Conservation (phyloP, 2,113 vertebrate species). For the Canis aureus region DNA sequence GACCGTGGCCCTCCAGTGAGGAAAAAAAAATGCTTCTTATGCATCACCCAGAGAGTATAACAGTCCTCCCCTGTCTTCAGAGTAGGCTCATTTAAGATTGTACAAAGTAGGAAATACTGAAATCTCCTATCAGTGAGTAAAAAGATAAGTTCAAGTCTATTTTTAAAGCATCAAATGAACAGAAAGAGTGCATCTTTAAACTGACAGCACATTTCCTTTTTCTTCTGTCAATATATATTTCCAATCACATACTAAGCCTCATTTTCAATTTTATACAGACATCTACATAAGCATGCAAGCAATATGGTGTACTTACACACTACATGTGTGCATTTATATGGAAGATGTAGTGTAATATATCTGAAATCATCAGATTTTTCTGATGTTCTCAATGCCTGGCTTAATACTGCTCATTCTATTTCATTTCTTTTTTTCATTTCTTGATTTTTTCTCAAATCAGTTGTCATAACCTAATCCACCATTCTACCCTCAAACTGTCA, state of each 20-base stretch:
- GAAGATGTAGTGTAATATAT: neutral
- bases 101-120: neutral
- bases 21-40: neutral
- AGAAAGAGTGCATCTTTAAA: conserved; percentile 83
- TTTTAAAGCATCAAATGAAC: neutral
- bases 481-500: neutral
- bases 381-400: conserved; percentile 21
- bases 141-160: neutral
- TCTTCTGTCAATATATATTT: neutral
- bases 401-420: neutral
- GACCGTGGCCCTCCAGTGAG: rapidly evolving
- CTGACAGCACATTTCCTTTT: neutral
- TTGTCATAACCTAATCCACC: neutral
- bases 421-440: neutral
- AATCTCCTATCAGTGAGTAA: neutral
- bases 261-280: neutral
- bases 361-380: neutral
- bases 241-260: neutral
- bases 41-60: neutral
- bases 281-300: neutral
- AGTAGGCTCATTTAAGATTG: neutral
- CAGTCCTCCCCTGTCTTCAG: neutral
- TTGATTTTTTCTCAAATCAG: neutral
- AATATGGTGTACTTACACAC: neutral
- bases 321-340: rapidly evolving